phyloP scores from a whole-genome alignment of 2,888 invertebrate genomes.

The Sinelater perroti region DNA sequence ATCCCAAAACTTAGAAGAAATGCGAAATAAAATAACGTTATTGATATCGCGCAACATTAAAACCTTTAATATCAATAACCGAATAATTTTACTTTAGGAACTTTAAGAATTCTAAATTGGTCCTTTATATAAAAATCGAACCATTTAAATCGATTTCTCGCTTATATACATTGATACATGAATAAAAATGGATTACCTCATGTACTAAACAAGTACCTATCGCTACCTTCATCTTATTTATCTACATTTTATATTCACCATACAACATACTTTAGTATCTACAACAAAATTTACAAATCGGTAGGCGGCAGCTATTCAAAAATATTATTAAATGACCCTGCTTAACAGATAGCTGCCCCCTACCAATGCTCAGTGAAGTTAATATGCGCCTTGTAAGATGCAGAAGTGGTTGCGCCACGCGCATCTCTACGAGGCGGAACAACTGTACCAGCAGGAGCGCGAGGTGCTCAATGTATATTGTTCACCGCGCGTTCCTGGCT shows the following conservation, averaged over 20 bases:
- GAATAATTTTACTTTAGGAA: conserved; percentile 53
- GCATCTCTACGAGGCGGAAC: no score
- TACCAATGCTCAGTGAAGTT: conserved; percentile 47
- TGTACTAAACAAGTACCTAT: conserved; percentile 54
- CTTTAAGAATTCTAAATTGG: conserved; percentile 58
- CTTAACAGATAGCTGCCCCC: conserved; percentile 59
- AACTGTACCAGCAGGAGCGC: conserved; percentile 6
- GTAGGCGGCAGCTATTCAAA: conserved; percentile 57
- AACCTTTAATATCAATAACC: conserved; percentile 43
- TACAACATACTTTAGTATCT: conserved; percentile 51
- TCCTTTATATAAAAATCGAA: conserved; percentile 56
- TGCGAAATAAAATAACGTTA: conserved; percentile 27
- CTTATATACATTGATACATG: conserved; percentile 54
- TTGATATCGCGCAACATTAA: conserved; percentile 32
- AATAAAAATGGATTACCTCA: conserved; percentile 47
- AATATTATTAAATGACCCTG: conserved; percentile 62
- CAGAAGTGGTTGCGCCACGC: conserved; percentile 4
- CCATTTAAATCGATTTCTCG: conserved; percentile 49
- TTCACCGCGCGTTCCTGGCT: no score
- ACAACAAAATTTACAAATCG: conserved; percentile 53
- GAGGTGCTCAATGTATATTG: background rate
- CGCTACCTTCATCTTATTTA: conserved; percentile 42
- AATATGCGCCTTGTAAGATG: conserved; percentile 22
- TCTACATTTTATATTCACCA: conserved; percentile 46
- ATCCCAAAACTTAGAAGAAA: conserved; percentile 47